phyloP scores from a whole-genome alignment of 1,140 invertebrate genomes.

The Eufriesea mexicana region DNA sequence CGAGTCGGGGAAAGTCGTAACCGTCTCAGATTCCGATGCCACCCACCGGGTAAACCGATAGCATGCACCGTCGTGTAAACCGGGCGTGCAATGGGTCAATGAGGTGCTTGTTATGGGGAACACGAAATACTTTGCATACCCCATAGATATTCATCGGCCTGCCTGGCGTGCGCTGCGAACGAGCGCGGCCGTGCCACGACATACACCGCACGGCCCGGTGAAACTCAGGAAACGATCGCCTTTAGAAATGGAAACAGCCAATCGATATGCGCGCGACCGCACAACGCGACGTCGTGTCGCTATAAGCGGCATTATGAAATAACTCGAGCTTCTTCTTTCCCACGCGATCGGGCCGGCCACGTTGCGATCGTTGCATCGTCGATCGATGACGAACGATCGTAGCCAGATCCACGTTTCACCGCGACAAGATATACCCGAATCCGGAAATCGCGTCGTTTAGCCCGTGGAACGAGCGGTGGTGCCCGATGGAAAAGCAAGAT shows the following conservation, averaged over 20 bases:
- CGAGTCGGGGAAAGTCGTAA: constrained; percentile 57
- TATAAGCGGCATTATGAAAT: constrained; percentile 36
- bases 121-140: constrained; percentile 81
- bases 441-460: too few species aligned
- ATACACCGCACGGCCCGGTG: constrained; percentile 10
- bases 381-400: too few species aligned
- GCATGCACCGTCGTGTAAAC: constrained; percentile 67
- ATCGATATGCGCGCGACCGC: constrained; percentile 34
- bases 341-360: not conserved
- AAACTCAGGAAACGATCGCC: constrained; percentile 56
- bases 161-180: constrained; percentile 45
- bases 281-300: constrained; percentile 1
- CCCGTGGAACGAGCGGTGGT: too few species aligned
- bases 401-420: too few species aligned
- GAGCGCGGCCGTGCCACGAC: constrained; percentile 2
- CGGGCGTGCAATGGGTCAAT: constrained; percentile 78
- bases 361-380: too few species aligned
- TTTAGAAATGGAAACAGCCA: constrained; percentile 47
- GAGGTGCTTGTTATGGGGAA: constrained; percentile 81
- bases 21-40: constrained; percentile 72
- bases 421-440: too few species aligned
- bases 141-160: constrained; percentile 79
- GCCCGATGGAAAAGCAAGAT: too few species aligned
- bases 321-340: constrained; percentile 7
- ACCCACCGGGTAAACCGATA: constrained; percentile 77